Evolutionary conservation across 2,797 vertebrate species (phyloP), one percentile per base, ranked within the genome.

Genomic region (Parauchenoglanis punctatus): DNA sequence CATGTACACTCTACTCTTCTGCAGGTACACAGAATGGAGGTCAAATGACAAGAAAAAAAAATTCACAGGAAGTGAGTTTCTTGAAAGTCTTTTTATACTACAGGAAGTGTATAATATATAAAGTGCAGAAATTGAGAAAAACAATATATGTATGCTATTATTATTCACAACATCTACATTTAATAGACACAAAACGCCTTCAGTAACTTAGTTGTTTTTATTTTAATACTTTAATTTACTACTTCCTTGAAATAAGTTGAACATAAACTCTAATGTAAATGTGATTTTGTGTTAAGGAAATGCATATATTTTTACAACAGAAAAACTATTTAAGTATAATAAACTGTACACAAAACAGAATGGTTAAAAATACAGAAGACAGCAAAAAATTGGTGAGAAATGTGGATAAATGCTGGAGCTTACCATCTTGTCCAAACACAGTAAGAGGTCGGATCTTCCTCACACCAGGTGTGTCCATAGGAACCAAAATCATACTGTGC

Each of bases 401-500:
- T 28, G 49, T 5, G 17, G 18, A 65, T 58, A 65, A 35, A 35
- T 1, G 58, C 7, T 28, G 56, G 7, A 84, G 91, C 92, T 94
- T 92, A 99, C 98, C 97, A 52, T 97, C 93, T 87, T 97, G 97
- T 90, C 98, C 97, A 85, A 99, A 99, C 89, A 99, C 96, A 0
- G 96, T 97, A 89, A 99, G 93, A 0, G 97, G 96, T 86, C 98
- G 93, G 92, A 98, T 87, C 31, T 97, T 88, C 89, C 94, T 94
- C 13, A 99, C 94, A 15, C 98, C 98, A 0, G 95, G 91, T 0
- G 96, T 95, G 86, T 96, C 93, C 93, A 97, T 92, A 2, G 98
- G 97, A 76, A 99, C 96, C 63, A 99, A 95, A 88, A 99, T 90
- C 97, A 99, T 97, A 49, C 96, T 99, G 94, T 99, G 97, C 59